Evolutionary conservation across 1,140 invertebrate species (phyloP), one percentile per base, ranked within the genome.

Genomic region (Drosophila ogumai): DNA sequence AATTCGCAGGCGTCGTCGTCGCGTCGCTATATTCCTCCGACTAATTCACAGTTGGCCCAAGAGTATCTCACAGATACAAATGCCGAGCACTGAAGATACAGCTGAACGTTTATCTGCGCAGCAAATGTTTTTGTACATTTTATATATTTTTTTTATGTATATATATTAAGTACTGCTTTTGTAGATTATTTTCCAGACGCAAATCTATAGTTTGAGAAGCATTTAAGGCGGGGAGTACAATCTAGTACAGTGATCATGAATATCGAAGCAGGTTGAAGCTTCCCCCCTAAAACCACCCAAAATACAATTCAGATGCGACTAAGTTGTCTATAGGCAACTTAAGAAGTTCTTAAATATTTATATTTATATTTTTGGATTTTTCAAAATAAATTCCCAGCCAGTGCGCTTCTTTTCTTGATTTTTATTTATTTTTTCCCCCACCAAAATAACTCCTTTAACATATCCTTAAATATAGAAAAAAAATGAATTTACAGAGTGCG

Each of bases 31-130:
- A 43, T 47, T 41, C 31, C 19, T 22, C 19, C 44, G 50, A 86
- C 82, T 85, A 85, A 85, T 82, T 87, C 82, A 79, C 82, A 86
- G 79, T 84, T 81, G 69, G 61, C 58, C 69, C 47, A 81, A 87
- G 28, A 50, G 82, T 82, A 87, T 79, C 82, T 69, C 41, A 61
- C 61, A 75, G 69, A 86, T 81, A 82, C 68, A 66, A 50, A 36
- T 17, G 9, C 52, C 17, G n/a, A 28, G 60, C 59, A 31, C 31
- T 15, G 31, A 17, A 40, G 31, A 72, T 72, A 69, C 43, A 68
- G 12, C 15, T 22, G 49, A 40, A 55, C 46, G 43, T 54, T 41
- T 41, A 78, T 73, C 68, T 84, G 66, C 75, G 81, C 80, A 72
- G 68, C 68, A 60, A 60, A 75, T 72, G 66, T 32, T 34, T 49